Evolutionary conservation across 2,797 vertebrate species (phyloP), one percentile per base, ranked within the genome.

Genomic region (Chloroceryle inda): DNA sequence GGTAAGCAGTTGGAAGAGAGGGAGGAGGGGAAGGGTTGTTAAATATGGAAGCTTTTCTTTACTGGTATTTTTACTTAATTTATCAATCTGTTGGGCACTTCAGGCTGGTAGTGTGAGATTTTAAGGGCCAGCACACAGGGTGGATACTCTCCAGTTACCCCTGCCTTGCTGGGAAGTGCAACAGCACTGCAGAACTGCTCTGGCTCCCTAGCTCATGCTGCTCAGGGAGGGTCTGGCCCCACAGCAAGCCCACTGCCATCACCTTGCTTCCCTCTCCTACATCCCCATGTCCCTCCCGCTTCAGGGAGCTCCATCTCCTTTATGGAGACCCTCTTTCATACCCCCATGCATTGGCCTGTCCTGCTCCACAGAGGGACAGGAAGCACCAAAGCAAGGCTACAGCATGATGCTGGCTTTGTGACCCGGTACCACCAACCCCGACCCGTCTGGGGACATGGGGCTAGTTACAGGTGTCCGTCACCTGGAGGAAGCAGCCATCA

Each of bases 391-490:
- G 38, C 31, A 84, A 88, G 69, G 33, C 61, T 84, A 38, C 38
- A 62, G n/a, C 0, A 1, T 4, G 1, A 20, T 4, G 1, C 61
- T 58, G 77, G 19, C 62, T 87, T 89, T 4, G 2, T 61, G 81
- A 64, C 66, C 62, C 2, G 0, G 12, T 2, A 8, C 20, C 77
- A 86, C 24, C 42, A 69, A 64, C 20, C 19, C 55, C 2, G 18
- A 81, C 45, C 61, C 8, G 0, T 40, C 37, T 5, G 1, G 35
- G 68, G 71, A 90, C 62, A 77, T 11, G 5, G 13, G 58, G 50
- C 42, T 38, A 73, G 47, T 74, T 92, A 93, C 91, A 94, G 95
- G 94, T 94, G 93, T 95, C 91, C 75, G 15, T 97, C 94, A 94
- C 95, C 92, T 96, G 94, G 91, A 85, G 68, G 55, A 94, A 59